These are phyloP conservation scores for Glaucopsyche alexis DNA, from an alignment of 2,888 invertebrate species.

Conservation along the genomic window DNA sequence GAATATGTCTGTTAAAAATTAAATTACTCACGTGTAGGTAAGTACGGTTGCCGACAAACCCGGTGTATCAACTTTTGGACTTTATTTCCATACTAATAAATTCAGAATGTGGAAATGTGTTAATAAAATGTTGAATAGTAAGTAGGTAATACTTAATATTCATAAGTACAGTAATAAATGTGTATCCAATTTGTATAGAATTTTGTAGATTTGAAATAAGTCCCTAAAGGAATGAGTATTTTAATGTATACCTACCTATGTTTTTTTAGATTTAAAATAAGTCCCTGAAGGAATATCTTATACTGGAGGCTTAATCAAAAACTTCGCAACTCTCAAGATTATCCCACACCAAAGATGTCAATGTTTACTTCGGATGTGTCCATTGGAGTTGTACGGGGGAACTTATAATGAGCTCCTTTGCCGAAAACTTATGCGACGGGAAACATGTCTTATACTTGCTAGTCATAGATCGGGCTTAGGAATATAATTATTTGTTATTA, in stretches of 20 bases:
- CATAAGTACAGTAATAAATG: too few relatives aligned
- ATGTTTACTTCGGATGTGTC: constrained; percentile 1
- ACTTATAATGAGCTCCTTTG: constrained; percentile 18
- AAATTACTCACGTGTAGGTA: too few relatives aligned
- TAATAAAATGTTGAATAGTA: too few relatives aligned
- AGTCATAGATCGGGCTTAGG: background rate
- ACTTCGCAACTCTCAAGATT: constrained; percentile 5
- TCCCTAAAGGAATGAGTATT: background rate
- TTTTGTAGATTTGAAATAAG: background rate
- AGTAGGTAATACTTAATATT: too few relatives aligned
- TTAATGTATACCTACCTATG: too few relatives aligned
- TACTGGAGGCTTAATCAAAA: constrained; percentile 16
- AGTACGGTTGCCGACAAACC: too few relatives aligned
- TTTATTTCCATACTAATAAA: too few relatives aligned
- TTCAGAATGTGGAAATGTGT: too few relatives aligned
- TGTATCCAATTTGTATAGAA: too few relatives aligned
- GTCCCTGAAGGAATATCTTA: background rate
- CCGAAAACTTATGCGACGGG: background rate
- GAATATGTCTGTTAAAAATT: too few relatives aligned
- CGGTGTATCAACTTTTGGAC: too few relatives aligned
- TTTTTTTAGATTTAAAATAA: background rate
- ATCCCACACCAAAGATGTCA: constrained; percentile 4
- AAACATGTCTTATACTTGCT: background rate
- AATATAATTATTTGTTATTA: background rate
- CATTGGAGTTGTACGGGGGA: background rate